Evolutionary conservation across 2,797 vertebrate species (phyloP), one percentile per base, ranked within the genome.

Genomic region (Astyanax mexicanus): DNA sequence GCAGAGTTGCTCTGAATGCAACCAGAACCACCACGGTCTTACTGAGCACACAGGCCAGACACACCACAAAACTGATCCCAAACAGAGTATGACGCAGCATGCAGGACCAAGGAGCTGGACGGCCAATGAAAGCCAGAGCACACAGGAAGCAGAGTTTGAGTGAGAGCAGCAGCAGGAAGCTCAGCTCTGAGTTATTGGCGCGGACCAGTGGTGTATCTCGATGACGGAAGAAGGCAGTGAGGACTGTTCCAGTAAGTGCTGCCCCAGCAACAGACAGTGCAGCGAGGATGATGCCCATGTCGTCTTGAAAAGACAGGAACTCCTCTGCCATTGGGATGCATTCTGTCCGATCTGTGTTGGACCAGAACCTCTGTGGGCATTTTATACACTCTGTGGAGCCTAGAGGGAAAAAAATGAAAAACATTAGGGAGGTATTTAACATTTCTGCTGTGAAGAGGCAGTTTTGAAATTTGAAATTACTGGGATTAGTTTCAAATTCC

Each of bases 1-100:
- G 89, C 27, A 49, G 8, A 6, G 79, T 90, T 0, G 88, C 68
- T 5, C 66, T 72, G 71, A 94, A 94, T 8, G 91, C 93, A 67
- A 91, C 67, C 15, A 93, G 84, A 54, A 94, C 92, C 19, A 93
- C 91, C 25, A 94, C 89, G 7, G 89, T 92, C 77, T 94, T 94
- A 32, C 90, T 89, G 5, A 92, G 86, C 17, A 93, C 88, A 75
- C 92, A 93, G 40, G 92, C 93, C 61, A 93, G 86, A 66, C 92
- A 92, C 37, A 93, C 86, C 44, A 92, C 91, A 80, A 93, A 92
- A 81, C 89, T 92, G 77, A 93, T 77, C 38, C 81, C 86, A 27
- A 89, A 88, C 0, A 76, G 79, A 6, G 79, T 78, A 45, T 86
- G 84, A 29, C 83, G 86, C 40, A 85, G 42, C 62, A 40, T 77